A percentile compares a stretch with the other conserved stretches of the same genome.
Conservation (phyloP, 2,888 invertebrate genomes). For the Brachypterus glaber region DNA sequence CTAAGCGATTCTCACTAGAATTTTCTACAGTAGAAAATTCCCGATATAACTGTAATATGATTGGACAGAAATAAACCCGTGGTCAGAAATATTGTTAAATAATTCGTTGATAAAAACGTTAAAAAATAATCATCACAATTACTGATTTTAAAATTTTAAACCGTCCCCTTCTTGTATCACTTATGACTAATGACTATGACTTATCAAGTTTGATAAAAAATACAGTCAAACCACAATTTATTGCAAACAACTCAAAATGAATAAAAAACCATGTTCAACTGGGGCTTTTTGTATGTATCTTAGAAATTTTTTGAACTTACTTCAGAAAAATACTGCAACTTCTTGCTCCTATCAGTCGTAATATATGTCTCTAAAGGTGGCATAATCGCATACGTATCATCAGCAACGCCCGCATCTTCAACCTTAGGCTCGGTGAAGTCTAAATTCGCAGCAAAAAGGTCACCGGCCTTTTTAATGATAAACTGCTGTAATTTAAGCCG, state of each 20-base stretch:
- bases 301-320: conserved; percentile 53
- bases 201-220: too few species aligned
- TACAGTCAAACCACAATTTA: too few species aligned
- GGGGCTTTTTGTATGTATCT: not conserved
- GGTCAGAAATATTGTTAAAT: too few species aligned
- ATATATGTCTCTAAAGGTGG: conserved; percentile 82
- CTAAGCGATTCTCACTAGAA: too few species aligned
- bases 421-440: conserved; percentile 43
- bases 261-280: conserved; percentile 1
- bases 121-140: too few species aligned
- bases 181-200: too few species aligned
- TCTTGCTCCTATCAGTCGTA: conserved; percentile 66
- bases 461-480: conserved; percentile 72
- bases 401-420: conserved; percentile 43
- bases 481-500: conserved; percentile 78
- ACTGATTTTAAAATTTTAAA: too few species aligned
- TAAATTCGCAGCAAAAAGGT: conserved; percentile 56
- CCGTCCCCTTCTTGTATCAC: too few species aligned
- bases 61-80: too few species aligned
- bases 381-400: conserved; percentile 68
- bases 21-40: too few species aligned
- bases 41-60: too few species aligned
- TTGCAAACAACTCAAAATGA: conserved; percentile 4
- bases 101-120: too few species aligned
- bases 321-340: conserved; percentile 72